Conservation (phyloP, 2,888 invertebrate species). For the Platycheirus rosarum region DNA sequence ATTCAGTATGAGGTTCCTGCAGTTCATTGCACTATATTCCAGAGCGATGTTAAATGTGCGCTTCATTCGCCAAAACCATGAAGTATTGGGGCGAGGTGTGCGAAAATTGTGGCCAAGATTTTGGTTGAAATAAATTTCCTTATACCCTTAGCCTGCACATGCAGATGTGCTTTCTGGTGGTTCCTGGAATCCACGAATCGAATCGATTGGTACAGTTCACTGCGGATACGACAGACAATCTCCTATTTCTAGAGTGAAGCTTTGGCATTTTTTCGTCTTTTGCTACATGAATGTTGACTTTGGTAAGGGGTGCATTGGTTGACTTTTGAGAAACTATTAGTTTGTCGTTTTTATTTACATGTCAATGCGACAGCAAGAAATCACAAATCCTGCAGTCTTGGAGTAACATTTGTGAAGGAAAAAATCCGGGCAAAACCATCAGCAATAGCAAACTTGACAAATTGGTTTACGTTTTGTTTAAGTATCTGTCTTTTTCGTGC, state of each 20-base stretch:
- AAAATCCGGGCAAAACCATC: background rate
- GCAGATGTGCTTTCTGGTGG: conserved; percentile 15
- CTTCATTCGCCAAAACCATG: conserved; percentile 12
- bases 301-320: background rate
- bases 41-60: conserved; percentile 37
- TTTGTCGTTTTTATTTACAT: conserved; percentile 47
- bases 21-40: conserved; percentile 48
- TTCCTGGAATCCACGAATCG: conserved; percentile 26
- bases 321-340: conserved; percentile 30
- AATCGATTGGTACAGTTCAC: conserved; percentile 7
- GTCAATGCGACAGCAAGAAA: conserved; percentile 49
- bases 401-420: background rate
- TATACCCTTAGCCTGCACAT: conserved; percentile 19
- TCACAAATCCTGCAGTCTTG: conserved; percentile 18
- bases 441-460: conserved; percentile 34
- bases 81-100: background rate
- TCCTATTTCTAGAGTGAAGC: background rate
- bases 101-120: conserved; percentile 34
- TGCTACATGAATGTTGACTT: conserved; percentile 13
- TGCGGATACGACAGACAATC: conserved; percentile 1
- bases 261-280: conserved; percentile 2
- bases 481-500: conserved; percentile 2
- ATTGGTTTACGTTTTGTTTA: conserved; percentile 37
- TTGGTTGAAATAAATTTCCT: conserved; percentile 50
- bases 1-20: background rate